Percentiles rank a stretch among this genome's conserved stretches.
These are phyloP conservation scores for Oryctolagus cuniculus DNA, from an alignment of 2,113 vertebrate genomes.

Conservation along the genomic window DNA sequence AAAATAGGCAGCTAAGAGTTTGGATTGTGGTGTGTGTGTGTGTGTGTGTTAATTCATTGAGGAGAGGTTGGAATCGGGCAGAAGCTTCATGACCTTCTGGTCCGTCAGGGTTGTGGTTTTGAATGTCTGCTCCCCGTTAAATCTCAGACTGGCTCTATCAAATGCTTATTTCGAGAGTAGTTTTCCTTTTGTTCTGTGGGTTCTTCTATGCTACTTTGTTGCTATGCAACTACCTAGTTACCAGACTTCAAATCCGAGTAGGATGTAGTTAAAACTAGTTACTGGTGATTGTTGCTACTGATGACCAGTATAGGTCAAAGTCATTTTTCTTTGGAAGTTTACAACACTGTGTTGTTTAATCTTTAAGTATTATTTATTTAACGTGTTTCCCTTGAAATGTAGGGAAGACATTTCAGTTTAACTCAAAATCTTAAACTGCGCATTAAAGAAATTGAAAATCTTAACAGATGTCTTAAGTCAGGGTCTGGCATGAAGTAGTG, in stretches of 20 bases:
- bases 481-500: neutral
- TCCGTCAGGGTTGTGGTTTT: neutral
- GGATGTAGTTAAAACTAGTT: neutral
- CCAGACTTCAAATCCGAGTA: neutral
- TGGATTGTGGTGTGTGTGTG: neutral
- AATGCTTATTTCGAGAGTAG: neutral
- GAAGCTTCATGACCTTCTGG: neutral
- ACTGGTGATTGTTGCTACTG: neutral
- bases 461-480: neutral
- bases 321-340: neutral
- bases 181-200: neutral
- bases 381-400: neutral
- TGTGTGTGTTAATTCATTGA: neutral
- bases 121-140: neutral
- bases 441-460: slow-evolving; percentile 12
- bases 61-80: neutral
- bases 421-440: neutral
- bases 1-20: neutral
- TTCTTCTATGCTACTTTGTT: neutral
- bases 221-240: neutral
- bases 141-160: neutral
- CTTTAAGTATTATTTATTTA: neutral
- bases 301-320: neutral
- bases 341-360: neutral
- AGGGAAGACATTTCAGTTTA: neutral